A percentile compares a stretch with the other conserved stretches of the same genome.
phyloP scores from a whole-genome alignment of 2,113 vertebrate genomes.

The Myiagra hebetior region DNA sequence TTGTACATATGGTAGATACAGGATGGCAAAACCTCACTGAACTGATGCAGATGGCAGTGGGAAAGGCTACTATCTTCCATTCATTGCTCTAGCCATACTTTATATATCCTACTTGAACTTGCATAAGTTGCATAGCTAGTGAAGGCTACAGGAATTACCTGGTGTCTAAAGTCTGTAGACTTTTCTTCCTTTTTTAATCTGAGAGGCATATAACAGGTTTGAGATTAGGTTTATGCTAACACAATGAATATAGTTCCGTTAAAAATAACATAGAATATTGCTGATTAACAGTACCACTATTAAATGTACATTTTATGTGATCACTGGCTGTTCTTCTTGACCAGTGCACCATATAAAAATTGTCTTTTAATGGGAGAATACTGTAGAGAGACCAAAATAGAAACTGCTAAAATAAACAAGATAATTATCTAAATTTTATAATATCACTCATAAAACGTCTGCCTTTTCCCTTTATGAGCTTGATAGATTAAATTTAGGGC shows the following conservation, averaged over 20 bases:
- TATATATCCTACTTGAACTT: not conserved
- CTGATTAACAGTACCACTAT: not conserved
- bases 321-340: not conserved
- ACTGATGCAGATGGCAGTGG: not conserved
- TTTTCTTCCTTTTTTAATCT: not conserved
- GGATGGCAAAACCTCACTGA: not conserved
- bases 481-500: constrained; percentile 55
- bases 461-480: constrained; percentile 57
- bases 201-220: not conserved
- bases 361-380: constrained; percentile 48
- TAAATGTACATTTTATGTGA: not conserved
- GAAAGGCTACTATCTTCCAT: not conserved
- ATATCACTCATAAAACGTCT: constrained; percentile 56
- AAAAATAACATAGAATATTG: not conserved
- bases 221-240: not conserved
- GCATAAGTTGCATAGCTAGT: not conserved
- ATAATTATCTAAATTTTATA: constrained; percentile 69
- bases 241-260: not conserved
- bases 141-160: not conserved
- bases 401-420: constrained; percentile 72
- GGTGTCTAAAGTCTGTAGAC: not conserved
- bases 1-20: not conserved
- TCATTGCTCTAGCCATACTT: not conserved
- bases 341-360: not conserved
- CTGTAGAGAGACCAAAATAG: constrained; percentile 52